A percentile compares a stretch with the other conserved stretches of the same genome.
Conservation (phyloP, 1,140 invertebrate genomes). For the Glossosoma conforme region DNA sequence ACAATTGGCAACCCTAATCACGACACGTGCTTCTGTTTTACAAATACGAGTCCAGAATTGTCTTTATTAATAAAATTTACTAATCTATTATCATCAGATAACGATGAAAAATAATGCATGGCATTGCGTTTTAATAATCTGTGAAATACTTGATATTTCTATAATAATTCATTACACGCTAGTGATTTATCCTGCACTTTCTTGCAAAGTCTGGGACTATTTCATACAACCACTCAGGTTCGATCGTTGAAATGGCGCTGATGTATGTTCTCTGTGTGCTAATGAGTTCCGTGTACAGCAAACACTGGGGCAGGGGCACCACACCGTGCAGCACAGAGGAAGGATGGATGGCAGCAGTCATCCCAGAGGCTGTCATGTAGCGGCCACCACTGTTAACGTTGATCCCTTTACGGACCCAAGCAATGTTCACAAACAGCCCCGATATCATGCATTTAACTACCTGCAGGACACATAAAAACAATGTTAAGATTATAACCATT, state of each 20-base stretch:
- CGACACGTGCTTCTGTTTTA: too few species aligned
- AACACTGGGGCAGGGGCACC: conserved; percentile 64
- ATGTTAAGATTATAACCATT: too few species aligned
- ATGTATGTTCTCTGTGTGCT: conserved; percentile 82
- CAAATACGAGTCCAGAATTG: too few species aligned
- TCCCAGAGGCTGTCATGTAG: conserved; percentile 39
- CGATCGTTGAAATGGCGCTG: conserved; percentile 65
- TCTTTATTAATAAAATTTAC: too few species aligned
- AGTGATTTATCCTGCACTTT: conserved; percentile 28
- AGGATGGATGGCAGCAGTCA: conserved; percentile 68
- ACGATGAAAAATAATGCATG: too few species aligned
- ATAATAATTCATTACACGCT: background rate
- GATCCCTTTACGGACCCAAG: conserved; percentile 77
- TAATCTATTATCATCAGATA: too few species aligned
- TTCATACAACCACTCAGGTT: conserved; percentile 68
- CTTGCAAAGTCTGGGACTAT: conserved; percentile 48
- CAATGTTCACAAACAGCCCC: conserved; percentile 85
- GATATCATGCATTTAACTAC: conserved; percentile 74
- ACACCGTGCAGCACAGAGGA: conserved; percentile 65
- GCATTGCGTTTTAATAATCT: too few species aligned
- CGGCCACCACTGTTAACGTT: conserved; percentile 40
- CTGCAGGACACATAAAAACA: conserved; percentile 33
- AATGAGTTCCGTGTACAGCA: conserved; percentile 89
- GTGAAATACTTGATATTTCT: conserved; percentile 1
- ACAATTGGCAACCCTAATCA: too few species aligned